These are phyloP conservation scores for Drosophila melanocephala DNA, from an alignment of 2,888 invertebrate species.

Conservation along the genomic window DNA sequence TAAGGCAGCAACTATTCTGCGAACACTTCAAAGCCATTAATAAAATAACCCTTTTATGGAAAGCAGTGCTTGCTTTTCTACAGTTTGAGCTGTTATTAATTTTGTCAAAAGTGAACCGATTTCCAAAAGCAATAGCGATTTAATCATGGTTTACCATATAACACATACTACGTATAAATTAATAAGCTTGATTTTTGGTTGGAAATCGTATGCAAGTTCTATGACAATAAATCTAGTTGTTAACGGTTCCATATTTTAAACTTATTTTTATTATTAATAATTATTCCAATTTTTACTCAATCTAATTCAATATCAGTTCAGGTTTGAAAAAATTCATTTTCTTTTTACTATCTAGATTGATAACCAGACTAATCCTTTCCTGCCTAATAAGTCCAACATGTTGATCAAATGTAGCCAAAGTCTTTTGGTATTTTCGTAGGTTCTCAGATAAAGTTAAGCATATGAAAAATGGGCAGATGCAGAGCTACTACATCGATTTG, in stretches of 20 bases:
- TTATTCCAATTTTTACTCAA: not conserved
- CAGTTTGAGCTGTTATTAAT: not conserved
- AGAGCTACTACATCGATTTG: slow-evolving; percentile 3
- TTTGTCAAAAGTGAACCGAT: not conserved
- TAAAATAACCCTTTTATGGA: not conserved
- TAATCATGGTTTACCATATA: not conserved
- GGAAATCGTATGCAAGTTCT: not conserved
- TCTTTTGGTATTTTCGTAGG: not conserved
- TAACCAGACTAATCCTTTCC: not conserved
- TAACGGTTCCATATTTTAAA: not conserved
- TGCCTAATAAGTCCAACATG: not conserved
- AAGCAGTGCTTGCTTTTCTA: not conserved
- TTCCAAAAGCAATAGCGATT: not conserved
- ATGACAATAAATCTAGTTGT: not conserved
- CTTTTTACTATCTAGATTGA: not conserved
- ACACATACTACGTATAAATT: not conserved
- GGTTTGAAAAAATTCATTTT: not conserved
- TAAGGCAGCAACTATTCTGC: slow-evolving; percentile 15
- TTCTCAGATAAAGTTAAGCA: not conserved
- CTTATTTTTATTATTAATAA: not conserved
- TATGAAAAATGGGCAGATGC: slow-evolving; percentile 5
- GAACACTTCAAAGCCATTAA: not conserved
- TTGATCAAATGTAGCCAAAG: not conserved
- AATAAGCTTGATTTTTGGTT: not conserved
- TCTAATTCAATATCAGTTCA: not conserved